These are phyloP conservation scores for Meles meles DNA, from an alignment of 2,113 vertebrate genomes.

Conservation along the genomic window DNA sequence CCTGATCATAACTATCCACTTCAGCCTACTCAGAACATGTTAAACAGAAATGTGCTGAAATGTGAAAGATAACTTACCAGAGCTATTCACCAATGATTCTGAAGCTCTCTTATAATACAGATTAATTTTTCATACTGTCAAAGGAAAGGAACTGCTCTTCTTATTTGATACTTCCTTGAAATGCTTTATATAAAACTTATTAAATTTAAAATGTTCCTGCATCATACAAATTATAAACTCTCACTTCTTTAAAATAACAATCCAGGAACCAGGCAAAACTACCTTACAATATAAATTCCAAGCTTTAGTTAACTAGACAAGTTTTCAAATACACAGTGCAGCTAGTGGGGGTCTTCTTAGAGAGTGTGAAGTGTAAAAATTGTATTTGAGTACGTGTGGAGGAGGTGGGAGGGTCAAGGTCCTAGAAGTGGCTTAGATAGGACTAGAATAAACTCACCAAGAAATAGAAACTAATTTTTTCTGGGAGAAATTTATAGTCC, in stretches of 20 bases:
- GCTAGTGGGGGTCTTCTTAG: background rate
- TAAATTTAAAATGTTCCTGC: background rate
- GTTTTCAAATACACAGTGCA: background rate
- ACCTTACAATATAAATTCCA: background rate
- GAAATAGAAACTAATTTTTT: background rate
- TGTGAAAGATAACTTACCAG: background rate
- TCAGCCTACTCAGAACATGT: background rate
- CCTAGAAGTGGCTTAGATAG: background rate
- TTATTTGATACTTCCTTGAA: background rate
- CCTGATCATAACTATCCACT: background rate
- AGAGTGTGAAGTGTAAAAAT: background rate
- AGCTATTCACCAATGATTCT: background rate
- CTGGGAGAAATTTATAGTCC: background rate
- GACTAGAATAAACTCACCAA: background rate
- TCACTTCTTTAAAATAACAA: background rate
- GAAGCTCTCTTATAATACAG: background rate
- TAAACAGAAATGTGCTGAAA: background rate
- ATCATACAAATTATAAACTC: background rate
- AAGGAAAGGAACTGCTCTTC: background rate
- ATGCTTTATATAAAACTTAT: background rate
- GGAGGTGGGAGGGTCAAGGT: background rate
- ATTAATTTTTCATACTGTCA: background rate
- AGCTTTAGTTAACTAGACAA: background rate
- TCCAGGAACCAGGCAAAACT: background rate
- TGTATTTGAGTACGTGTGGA: background rate